Conservation (phyloP, 2,797 vertebrate genomes). For the Heliangelus exortis region DNA sequence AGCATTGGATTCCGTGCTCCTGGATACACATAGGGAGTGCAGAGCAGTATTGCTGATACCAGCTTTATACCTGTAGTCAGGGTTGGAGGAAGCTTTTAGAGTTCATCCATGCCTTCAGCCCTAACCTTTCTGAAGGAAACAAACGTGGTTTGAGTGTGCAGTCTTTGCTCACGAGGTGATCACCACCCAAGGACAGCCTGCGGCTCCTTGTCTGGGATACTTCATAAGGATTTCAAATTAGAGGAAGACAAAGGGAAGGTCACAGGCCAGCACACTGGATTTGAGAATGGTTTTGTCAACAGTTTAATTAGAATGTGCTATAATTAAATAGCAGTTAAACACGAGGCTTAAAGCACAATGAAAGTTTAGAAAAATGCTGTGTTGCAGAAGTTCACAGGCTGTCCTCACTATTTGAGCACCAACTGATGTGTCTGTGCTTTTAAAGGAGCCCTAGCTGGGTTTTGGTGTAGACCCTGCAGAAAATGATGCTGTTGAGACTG, state of each 20-base stretch:
- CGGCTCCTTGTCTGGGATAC: not conserved
- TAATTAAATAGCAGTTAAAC: not conserved
- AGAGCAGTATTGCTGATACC: not conserved
- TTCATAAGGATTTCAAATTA: not conserved
- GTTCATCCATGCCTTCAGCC: not conserved
- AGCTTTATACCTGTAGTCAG: not conserved
- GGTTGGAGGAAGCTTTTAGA: accelerated
- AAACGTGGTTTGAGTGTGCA: not conserved
- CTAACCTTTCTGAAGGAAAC: not conserved
- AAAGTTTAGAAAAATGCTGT: not conserved
- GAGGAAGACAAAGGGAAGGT: not conserved
- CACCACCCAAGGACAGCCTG: not conserved
- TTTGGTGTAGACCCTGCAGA: not conserved
- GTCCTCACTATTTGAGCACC: not conserved
- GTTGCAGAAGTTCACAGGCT: not conserved
- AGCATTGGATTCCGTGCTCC: not conserved
- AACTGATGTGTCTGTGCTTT: not conserved
- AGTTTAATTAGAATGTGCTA: not conserved
- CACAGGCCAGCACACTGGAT: not conserved
- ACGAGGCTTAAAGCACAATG: not conserved
- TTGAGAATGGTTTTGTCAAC: not conserved
- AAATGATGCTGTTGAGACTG: not conserved
- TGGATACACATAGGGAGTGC: too few species aligned
- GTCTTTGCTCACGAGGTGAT: not conserved
- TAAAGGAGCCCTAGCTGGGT: not conserved